These are phyloP conservation scores for Thryonomys swinderianus DNA, from an alignment of 2,113 vertebrate genomes.

Conservation along the genomic window DNA sequence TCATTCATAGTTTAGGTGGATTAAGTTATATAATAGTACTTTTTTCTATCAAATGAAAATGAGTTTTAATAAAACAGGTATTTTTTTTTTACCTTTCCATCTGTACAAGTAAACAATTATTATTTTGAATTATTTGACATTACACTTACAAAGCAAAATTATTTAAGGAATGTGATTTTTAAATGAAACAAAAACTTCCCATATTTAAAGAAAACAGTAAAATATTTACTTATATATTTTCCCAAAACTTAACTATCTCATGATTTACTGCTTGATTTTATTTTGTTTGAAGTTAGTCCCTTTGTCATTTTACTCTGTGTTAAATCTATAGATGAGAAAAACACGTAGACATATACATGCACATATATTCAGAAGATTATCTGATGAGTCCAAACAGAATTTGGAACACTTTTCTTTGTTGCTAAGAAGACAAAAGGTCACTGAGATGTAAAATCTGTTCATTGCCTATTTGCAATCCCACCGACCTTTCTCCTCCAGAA, in stretches of 20 bases:
- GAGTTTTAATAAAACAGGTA: neutral
- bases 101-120: neutral
- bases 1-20: neutral
- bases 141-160: neutral
- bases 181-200: neutral
- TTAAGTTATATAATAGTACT: neutral
- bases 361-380: neutral
- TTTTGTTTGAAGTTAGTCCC: neutral
- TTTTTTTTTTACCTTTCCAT: neutral
- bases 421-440: neutral
- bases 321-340: neutral
- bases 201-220: neutral
- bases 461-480: neutral
- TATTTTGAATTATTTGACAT: neutral
- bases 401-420: neutral
- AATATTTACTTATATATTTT: neutral
- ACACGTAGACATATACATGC: neutral
- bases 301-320: neutral
- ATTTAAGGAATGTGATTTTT: neutral
- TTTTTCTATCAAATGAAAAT: neutral
- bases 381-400: neutral
- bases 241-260: neutral
- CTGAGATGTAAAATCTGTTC: neutral
- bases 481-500: neutral
- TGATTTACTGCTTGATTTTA: neutral